Evolutionary conservation across 2,113 vertebrate species (phyloP), one percentile per base, ranked within the genome.

Genomic region (Diadophis punctatus): DNA sequence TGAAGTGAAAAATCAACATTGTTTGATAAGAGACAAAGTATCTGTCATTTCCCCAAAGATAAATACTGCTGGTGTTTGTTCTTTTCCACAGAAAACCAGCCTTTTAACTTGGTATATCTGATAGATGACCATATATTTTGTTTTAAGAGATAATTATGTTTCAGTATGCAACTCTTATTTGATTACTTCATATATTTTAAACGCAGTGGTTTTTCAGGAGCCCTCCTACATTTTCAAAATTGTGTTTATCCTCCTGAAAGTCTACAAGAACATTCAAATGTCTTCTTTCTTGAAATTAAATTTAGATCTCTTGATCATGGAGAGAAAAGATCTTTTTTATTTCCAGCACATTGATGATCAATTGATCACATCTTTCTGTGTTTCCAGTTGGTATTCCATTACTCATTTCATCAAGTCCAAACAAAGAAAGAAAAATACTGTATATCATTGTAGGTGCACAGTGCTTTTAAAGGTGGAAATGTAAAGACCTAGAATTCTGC

Each of bases 381-480:
- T 34, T 56, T 34, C 88, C 25, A 6, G 63, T 14, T 30, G 3
- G 5, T 88, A 91, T 93, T 95, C 53, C 63, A 95, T 86, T 51
- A 30, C n/a, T 91, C 87, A 88, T 53, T 74, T 80, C 30, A 8
- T 23, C 43, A 95, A 93, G 27, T 93, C 58, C 92, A 91, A 86
- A 90, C n/a, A 91, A 91, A 93, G 68, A 10, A 46, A 23, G 9
- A 87, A 90, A 48, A 68, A 68, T 16, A 14, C 30, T 60, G 46
- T n/a, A 20, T 9, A 80, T 94, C 16, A 90, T 68, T 94, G 30
- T 52, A 43, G 68, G 27, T 68, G 68, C 49, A 93, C 90, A 52
- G 43, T 92, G 49, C 80, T 94, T 94, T 94, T 92, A 95, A 68
- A 91, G 91, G 9, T 22, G 74, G 86, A 86, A 94, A 80, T 87